phyloP scores from a whole-genome alignment of 2,888 invertebrate species.

The Drosophila emarginata region DNA sequence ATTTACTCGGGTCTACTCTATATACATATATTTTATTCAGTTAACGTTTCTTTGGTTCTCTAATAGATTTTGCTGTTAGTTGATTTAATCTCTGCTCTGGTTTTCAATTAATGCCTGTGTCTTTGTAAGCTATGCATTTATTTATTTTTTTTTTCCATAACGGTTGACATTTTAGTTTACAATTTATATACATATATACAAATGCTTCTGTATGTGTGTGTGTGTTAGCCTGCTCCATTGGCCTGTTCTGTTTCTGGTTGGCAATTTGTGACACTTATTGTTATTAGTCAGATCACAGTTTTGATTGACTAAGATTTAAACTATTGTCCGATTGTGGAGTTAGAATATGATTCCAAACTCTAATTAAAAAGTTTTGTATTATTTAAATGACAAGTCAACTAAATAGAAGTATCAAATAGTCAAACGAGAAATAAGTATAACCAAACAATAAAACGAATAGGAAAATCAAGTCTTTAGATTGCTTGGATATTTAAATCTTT shows the following conservation, averaged over 20 bases:
- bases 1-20: conserved; percentile 30
- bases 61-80: conserved; percentile 49
- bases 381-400: too few relatives aligned
- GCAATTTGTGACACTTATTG: conserved; percentile 71
- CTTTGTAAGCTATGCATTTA: conserved; percentile 45
- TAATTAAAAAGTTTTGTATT: conserved; percentile 69
- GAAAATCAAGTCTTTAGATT: too few relatives aligned
- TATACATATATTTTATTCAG: conserved; percentile 24
- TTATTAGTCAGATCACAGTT: conserved; percentile 52
- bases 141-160: conserved; percentile 57
- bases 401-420: conserved; percentile 15
- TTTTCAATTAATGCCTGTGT: conserved; percentile 66
- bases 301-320: conserved; percentile 65
- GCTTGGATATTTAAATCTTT: too few relatives aligned
- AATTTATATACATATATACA: too few relatives aligned
- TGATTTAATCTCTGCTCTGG: conserved; percentile 50
- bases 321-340: conserved; percentile 54
- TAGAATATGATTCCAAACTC: conserved; percentile 26
- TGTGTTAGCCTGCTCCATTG: conserved; percentile 47
- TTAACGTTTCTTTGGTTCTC: conserved; percentile 47
- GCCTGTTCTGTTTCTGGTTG: conserved; percentile 41
- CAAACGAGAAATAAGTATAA: too few relatives aligned
- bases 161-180: conserved; percentile 42
- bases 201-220: conserved; percentile 18
- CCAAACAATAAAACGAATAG: too few relatives aligned